Conservation (phyloP, 2,797 vertebrate species). For the Pangasius mekongensis region DNA sequence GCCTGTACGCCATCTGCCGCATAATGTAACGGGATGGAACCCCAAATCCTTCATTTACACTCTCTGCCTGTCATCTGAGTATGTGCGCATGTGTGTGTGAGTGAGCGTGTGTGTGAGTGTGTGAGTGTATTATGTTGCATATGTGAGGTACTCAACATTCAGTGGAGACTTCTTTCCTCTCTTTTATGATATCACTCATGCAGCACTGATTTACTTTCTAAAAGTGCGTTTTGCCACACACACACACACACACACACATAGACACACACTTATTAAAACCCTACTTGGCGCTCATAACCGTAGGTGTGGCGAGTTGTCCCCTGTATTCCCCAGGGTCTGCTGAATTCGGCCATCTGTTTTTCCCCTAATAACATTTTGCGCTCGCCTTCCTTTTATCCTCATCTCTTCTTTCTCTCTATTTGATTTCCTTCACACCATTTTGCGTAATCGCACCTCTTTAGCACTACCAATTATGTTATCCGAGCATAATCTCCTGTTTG, state of each 20-base stretch:
- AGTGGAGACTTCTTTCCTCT: constrained; percentile 33
- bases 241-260: neutral
- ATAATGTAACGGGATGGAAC: constrained; percentile 85
- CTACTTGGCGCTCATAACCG: constrained; percentile 47
- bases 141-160: constrained; percentile 51
- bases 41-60: constrained; percentile 85
- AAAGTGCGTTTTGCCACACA: constrained; percentile 30
- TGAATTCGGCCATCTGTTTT: constrained; percentile 58
- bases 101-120: constrained; percentile 27
- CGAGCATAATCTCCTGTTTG: constrained; percentile 44
- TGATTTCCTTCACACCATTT: constrained; percentile 55
- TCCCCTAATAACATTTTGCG: constrained; percentile 53
- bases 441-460: constrained; percentile 56
- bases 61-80: constrained; percentile 78
- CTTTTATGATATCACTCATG: constrained; percentile 44
- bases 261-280: constrained; percentile 48
- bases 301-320: constrained; percentile 61
- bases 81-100: constrained; percentile 30
- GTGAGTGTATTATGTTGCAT: constrained; percentile 50
- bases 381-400: constrained; percentile 46
- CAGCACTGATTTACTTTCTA: constrained; percentile 37
- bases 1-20: constrained; percentile 84
- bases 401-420: constrained; percentile 49
- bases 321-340: constrained; percentile 51
- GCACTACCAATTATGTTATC: constrained; percentile 50